phyloP scores from a whole-genome alignment of 2,888 invertebrate species.

The Pecten maximus region DNA sequence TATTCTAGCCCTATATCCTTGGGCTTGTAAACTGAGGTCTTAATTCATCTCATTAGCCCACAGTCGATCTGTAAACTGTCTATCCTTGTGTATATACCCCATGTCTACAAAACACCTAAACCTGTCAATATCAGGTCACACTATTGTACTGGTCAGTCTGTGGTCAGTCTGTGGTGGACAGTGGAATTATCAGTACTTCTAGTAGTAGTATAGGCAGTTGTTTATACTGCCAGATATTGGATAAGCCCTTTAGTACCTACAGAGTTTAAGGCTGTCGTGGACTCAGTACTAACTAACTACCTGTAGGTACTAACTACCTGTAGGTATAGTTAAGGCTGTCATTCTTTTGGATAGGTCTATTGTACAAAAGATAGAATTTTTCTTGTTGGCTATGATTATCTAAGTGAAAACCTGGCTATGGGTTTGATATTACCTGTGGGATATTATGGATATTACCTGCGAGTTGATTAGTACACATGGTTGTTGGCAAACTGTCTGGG shows the following conservation, averaged over 20 bases:
- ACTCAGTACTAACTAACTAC: too few relatives aligned
- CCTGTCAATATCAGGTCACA: background rate
- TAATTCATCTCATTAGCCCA: slow-evolving; percentile 27
- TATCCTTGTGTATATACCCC: background rate
- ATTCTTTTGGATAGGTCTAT: too few relatives aligned
- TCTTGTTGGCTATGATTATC: too few relatives aligned
- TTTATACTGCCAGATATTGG: background rate
- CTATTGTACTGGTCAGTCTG: background rate
- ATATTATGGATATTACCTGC: background rate
- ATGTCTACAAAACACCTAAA: slow-evolving; percentile 1
- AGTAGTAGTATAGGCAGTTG: background rate
- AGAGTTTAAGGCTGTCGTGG: background rate
- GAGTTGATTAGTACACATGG: background rate
- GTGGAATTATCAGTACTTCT: background rate
- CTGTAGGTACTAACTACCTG: too few relatives aligned
- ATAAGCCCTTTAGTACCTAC: background rate
- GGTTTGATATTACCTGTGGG: background rate
- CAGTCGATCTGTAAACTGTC: background rate
- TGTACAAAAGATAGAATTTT: too few relatives aligned
- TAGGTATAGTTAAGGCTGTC: too few relatives aligned
- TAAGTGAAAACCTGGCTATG: too few relatives aligned
- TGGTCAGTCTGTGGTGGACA: background rate
- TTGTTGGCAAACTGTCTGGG: background rate
- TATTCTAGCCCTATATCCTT: background rate
- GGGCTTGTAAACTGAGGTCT: background rate